Evolutionary conservation across 2,797 vertebrate species (phyloP).

Genomic region (Paramormyrops hopkinsi): DNA sequence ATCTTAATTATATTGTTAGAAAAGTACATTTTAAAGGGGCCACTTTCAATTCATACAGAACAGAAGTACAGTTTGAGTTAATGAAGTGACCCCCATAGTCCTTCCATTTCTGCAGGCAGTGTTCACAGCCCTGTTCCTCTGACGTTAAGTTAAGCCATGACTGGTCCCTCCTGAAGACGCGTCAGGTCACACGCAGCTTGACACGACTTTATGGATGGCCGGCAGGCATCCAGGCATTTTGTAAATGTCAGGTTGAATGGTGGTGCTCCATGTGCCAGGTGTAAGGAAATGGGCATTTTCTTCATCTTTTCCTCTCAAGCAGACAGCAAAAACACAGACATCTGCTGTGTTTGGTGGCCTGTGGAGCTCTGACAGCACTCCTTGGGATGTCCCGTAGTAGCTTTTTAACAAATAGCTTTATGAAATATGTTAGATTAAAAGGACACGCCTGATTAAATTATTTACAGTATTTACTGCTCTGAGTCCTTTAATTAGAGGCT

Average conservation of each 20-base stretch:
- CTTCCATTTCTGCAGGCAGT: neutral
- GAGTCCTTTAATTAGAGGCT: conserved; percentile 6
- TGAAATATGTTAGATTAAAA: neutral
- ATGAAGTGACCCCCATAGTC: neutral
- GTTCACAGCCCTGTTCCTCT: neutral
- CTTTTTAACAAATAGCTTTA: neutral
- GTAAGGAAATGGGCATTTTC: neutral
- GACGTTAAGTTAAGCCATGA: neutral
- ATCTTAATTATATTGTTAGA: neutral
- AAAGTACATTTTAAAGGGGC: neutral
- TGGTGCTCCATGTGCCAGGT: neutral
- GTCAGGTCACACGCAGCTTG: neutral
- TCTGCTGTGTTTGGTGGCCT: neutral
- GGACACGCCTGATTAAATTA: neutral
- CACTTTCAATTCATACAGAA: neutral
- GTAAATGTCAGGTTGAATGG: neutral
- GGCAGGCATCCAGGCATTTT: neutral
- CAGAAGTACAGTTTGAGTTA: neutral
- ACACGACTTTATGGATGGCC: neutral
- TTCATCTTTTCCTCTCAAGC: neutral
- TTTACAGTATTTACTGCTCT: neutral
- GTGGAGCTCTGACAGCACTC: neutral
- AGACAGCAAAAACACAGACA: neutral
- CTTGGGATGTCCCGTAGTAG: neutral
- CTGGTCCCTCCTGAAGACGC: neutral